Conservation (phyloP, 1,140 invertebrate genomes). For the Bombus pyrosoma region DNA sequence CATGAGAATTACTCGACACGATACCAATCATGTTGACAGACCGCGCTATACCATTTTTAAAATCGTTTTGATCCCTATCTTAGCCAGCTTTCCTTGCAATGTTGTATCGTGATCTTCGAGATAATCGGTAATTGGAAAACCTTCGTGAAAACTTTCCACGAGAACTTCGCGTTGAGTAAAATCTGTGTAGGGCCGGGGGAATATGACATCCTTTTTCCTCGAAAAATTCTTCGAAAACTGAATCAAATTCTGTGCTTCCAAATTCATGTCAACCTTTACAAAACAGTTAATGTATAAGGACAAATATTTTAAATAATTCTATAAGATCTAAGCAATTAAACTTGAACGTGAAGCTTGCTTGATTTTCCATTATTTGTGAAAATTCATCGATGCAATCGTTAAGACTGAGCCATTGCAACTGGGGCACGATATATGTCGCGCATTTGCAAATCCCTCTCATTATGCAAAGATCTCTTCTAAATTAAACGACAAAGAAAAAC, state of each 20-base stretch:
- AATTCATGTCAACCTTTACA: slow-evolving; percentile 76
- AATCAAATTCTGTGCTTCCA: slow-evolving; percentile 79
- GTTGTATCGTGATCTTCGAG: slow-evolving; percentile 60
- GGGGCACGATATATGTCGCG: slow-evolving; percentile 74
- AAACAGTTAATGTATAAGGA: background rate
- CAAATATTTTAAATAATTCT: background rate
- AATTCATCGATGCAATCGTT: slow-evolving; percentile 83
- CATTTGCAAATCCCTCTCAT: slow-evolving; percentile 75
- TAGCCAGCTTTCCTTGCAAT: slow-evolving; percentile 74
- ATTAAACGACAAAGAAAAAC: slow-evolving; percentile 3
- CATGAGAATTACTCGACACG: background rate
- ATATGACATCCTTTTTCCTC: slow-evolving; percentile 70
- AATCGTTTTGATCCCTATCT: slow-evolving; percentile 80
- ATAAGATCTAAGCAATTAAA: background rate
- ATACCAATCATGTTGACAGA: background rate
- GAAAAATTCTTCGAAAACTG: slow-evolving; percentile 80
- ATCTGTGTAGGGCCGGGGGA: slow-evolving; percentile 77
- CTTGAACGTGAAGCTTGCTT: slow-evolving; percentile 71
- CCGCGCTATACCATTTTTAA: slow-evolving; percentile 81
- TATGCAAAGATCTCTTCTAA: slow-evolving; percentile 79
- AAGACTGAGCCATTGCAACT: slow-evolving; percentile 81
- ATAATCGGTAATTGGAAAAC: slow-evolving; percentile 77
- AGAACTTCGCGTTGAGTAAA: slow-evolving; percentile 76
- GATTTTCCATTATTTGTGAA: slow-evolving; percentile 79
- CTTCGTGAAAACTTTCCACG: slow-evolving; percentile 83